These are phyloP conservation scores for Bombyx huttoni DNA, from an alignment of 2,888 invertebrate species.

Conservation along the genomic window DNA sequence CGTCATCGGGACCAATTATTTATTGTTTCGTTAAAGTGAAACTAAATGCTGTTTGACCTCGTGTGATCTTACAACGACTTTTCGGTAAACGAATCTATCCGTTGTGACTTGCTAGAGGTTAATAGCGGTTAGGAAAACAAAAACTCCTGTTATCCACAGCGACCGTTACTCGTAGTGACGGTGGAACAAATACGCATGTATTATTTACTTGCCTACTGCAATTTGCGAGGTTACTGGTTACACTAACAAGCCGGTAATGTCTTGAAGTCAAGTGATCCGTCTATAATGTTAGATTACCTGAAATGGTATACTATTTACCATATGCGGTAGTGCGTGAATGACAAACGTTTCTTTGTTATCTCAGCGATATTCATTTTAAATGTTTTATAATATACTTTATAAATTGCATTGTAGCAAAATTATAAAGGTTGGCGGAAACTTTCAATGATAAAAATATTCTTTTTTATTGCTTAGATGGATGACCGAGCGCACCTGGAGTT, in stretches of 20 bases:
- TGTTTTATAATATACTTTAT: background rate
- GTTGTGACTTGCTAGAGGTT: conserved; percentile 11
- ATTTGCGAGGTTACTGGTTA: conserved; percentile 15
- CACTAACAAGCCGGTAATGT: conserved; percentile 11
- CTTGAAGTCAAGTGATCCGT: conserved; percentile 25
- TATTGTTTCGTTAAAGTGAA: conserved; percentile 3
- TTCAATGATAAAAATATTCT: too few relatives aligned
- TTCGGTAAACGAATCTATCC: conserved; percentile 4
- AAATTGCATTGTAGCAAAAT: background rate
- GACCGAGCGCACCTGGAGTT: too few relatives aligned
- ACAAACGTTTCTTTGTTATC: background rate
- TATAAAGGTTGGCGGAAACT: too few relatives aligned
- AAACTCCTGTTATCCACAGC: conserved; percentile 18
- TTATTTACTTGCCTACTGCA: conserved; percentile 20
- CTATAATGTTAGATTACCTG: conserved; percentile 18
- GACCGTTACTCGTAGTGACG: conserved; percentile 10
- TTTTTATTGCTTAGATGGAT: too few relatives aligned
- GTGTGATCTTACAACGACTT: conserved; percentile 1
- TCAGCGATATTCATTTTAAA: background rate
- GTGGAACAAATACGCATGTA: conserved; percentile 32
- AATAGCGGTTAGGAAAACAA: conserved; percentile 21
- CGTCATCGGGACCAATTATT: background rate
- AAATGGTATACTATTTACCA: background rate
- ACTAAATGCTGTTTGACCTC: conserved; percentile 3
- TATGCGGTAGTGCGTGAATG: background rate